Base-by-base conservation (phyloP, 2,797 vertebrate genomes). In the Sandelia bainsii region DNA sequence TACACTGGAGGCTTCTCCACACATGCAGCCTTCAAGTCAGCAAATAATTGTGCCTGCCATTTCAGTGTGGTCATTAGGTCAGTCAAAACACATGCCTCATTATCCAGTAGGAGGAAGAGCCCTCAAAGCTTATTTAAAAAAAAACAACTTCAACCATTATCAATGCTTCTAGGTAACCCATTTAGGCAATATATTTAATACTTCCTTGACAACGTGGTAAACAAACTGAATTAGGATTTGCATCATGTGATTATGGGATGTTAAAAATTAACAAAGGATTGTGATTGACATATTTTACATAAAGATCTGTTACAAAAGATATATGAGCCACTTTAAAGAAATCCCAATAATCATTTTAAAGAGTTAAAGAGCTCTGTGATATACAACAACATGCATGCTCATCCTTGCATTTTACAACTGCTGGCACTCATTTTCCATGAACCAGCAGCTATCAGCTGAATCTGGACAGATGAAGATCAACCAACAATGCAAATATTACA, bases 111-210 rank as follows among this genome's bases (percentile, higher is more conserved):
- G 37, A 62, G 9, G 58, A 67, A 78, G 61, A 75, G 62, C 56
- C 77, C 75, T 67, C 48, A 39, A 29, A 82, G 79, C 63, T 71
- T 54, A 78, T 84, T 67, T 68, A 75, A 79, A 80, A 90, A 89
- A 87, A 75, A n/a, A n/a, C n/a, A n/a, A 69, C 61, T 65, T 45
- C 20, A 72, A 67, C 68, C 23, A 4, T 63, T 54, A 77, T 72
- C 63, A 10, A 14, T 37, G 80, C 79, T 61, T 86, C 62, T 79
- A 78, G 79, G 84, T 85, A 89, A 81, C 86, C 72, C 73, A 91
- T 82, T 87, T 81, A 74, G 46, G 63, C 75, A 75, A 80, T 77
- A 63, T 83, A 80, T 81, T 84, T 86, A 72, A 39, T 0, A 48
- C 85, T 77, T 80, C 82, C 69, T 42, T 77, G 81, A 65, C 81